A percentile compares a stretch with the other conserved stretches of the same genome.
Evolutionary conservation across 1,140 invertebrate species (phyloP).

Genomic region (Linepithema humile): DNA sequence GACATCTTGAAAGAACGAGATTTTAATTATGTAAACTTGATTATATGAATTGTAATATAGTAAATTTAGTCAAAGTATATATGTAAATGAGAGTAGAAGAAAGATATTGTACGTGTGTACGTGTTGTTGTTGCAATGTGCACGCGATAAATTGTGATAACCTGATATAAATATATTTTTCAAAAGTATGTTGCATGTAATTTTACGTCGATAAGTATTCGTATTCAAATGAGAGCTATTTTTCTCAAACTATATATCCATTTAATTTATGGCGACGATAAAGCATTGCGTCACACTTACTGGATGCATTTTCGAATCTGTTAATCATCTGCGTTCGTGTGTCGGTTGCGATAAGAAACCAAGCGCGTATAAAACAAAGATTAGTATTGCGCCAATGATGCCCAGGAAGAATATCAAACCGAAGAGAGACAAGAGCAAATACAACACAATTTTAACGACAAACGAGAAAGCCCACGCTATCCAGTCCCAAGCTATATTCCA

Average conservation of each 20-base stretch:
- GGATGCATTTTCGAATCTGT: not conserved
- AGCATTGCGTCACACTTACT: constrained; percentile 38
- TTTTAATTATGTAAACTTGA: constrained; percentile 25
- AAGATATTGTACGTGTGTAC: constrained; percentile 27
- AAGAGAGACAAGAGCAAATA: constrained; percentile 46
- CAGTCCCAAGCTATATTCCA: constrained; percentile 56
- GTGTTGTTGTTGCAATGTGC: constrained; percentile 62
- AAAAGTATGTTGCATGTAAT: constrained; percentile 60
- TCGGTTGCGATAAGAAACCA: constrained; percentile 4
- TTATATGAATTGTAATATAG: constrained; percentile 1
- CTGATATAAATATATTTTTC: constrained; percentile 78
- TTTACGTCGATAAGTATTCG: constrained; percentile 8
- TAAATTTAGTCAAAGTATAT: constrained; percentile 16
- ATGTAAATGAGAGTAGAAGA: constrained; percentile 11
- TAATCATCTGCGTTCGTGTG: constrained; percentile 21
- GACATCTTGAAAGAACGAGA: not conserved
- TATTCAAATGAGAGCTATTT: not conserved
- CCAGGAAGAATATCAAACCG: constrained; percentile 36
- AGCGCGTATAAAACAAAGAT: constrained; percentile 50
- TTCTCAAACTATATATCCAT: not conserved
- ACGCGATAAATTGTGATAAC: constrained; percentile 75
- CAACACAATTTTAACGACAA: constrained; percentile 43
- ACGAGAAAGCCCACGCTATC: constrained; percentile 19
- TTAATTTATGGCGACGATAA: not conserved
- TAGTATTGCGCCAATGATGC: not conserved